Conservation (phyloP, 2,797 vertebrate genomes). For the Labeo calbasu region DNA sequence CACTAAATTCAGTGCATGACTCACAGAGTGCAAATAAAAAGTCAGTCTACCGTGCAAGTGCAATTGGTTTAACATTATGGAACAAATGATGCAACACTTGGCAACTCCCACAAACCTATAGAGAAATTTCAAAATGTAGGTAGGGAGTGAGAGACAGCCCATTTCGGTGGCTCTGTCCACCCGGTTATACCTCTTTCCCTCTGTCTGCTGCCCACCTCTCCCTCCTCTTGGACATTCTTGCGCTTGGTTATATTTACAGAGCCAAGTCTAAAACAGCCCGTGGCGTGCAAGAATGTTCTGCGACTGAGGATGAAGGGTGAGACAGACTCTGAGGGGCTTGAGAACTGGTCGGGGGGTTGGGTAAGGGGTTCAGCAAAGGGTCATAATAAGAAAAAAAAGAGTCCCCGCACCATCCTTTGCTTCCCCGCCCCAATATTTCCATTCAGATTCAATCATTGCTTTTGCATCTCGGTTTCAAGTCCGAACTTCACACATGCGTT, state of each 20-base stretch:
- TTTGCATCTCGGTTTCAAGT: conserved; percentile 57
- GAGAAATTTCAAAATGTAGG: neutral
- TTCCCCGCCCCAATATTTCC: conserved; percentile 55
- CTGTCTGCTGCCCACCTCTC: conserved; percentile 29
- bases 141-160: neutral
- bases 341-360: conserved; percentile 19
- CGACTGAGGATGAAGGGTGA: conserved; percentile 37
- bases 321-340: conserved; percentile 31
- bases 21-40: conserved; percentile 19
- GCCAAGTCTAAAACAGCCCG: conserved; percentile 58
- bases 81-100: conserved; percentile 7
- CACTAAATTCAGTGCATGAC: neutral
- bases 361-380: conserved; percentile 60
- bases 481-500: conserved; percentile 13
- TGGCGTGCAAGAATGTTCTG: conserved; percentile 60
- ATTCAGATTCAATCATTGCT: conserved; percentile 47
- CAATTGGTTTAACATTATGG: conserved; percentile 19
- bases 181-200: neutral
- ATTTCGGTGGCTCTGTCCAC: neutral
- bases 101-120: conserved; percentile 5
- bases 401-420: conserved; percentile 43
- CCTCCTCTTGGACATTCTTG: conserved; percentile 41
- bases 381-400: conserved; percentile 45
- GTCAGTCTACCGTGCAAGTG: conserved; percentile 2
- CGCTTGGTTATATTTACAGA: conserved; percentile 59